Evolutionary conservation across 2,797 vertebrate genomes (phyloP), one percentile per base, ranked within the genome.

Genomic region (Oreortyx pictus): DNA sequence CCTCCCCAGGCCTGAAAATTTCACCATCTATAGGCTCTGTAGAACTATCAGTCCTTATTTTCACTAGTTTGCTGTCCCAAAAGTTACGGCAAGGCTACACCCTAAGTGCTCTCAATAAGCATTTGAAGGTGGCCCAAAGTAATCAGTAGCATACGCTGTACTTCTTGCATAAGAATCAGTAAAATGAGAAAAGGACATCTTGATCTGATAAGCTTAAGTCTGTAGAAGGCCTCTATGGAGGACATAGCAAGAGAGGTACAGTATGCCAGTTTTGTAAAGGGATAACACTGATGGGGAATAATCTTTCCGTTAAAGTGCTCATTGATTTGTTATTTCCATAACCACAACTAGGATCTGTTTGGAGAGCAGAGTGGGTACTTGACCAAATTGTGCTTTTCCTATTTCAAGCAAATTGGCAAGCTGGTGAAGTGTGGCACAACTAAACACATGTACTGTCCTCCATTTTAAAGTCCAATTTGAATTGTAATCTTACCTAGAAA

Each of bases 251-350:
- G 35, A 68, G 59, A 54, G 77, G 22, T 60, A 35, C 18, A 22
- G 31, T 41, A 18, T 2, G 5, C 54, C 66, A 82, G 7, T 41
- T 94, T 22, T 60, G 59, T 6, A 24, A 64, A 90, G 39, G 67
- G 59, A n/a, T 60, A 54, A 66, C 14, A 44, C 35, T 94, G 92
- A 90, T 82, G 61, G 81, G 60, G 95, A 61, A 94, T 33, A 18
- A 23, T 80, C 75, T 49, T 33, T 60, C 12, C 93, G 59, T 88
- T 85, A 75, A 94, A 93, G 52, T 89, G 61, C 47, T 91, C 81
- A 87, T 94, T 95, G 94, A 94, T 94, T 54, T 62, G 50, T 56
- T 89, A 60, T 71, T 92, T 96, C 82, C 79, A 96, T 95, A 90
- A 93, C 68, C 87, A 89, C n/a, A 86, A 6, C 31, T 35, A 86